Base-by-base conservation (phyloP, 2,797 vertebrate species). In the Paratrypauchen microcephalus region DNA sequence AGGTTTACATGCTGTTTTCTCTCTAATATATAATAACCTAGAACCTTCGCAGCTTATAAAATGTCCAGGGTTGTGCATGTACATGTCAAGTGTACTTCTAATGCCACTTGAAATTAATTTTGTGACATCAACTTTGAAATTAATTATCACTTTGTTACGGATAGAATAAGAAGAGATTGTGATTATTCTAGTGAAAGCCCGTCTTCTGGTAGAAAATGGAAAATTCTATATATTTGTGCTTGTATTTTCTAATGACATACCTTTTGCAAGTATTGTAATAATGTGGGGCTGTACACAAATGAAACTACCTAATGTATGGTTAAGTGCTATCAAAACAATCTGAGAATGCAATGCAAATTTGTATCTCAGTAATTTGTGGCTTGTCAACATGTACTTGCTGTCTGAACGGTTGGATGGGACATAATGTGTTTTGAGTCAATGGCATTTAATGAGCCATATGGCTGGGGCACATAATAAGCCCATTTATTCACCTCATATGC, bases 191-290 rank as follows among this genome's bases (percentile, higher is more conserved):
- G 15, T 45, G 41, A 45, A 15, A 45, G 41, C 4, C 13, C 13
- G 3, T 45, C 41, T 45, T 45, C 41, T 45, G 41, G 41, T 45
- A 45, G 13, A 45, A 45, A 13, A 45, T 12, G 4, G 3, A 69
- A 28, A 16, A 16, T 28, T 28, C 55, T 26, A 1, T 26, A 55
- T 57, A 6, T 28, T 28, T 57, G 1, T 18, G 1, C 55, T 57
- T 28, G 7, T 28, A 55, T 57, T 65, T 68, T 79, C 81, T 82
- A 81, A 68, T 71, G 65, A 74, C 75, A 81, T 82, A 86, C 79
- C 50, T n/a, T 50, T 52, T 52, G 19, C 21, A 55, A 23, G n/a
- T 55, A 23, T 52, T 52, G 2, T 8, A 55, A 23, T 55, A 23
- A 23, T 12, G 21, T 23, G 6, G 12, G 15, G 39, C 61, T 47